Percentiles rank a stretch among this genome's conserved stretches.
These are phyloP conservation scores for Emys orbicularis DNA, from an alignment of 2,797 vertebrate species.

Conservation along the genomic window DNA sequence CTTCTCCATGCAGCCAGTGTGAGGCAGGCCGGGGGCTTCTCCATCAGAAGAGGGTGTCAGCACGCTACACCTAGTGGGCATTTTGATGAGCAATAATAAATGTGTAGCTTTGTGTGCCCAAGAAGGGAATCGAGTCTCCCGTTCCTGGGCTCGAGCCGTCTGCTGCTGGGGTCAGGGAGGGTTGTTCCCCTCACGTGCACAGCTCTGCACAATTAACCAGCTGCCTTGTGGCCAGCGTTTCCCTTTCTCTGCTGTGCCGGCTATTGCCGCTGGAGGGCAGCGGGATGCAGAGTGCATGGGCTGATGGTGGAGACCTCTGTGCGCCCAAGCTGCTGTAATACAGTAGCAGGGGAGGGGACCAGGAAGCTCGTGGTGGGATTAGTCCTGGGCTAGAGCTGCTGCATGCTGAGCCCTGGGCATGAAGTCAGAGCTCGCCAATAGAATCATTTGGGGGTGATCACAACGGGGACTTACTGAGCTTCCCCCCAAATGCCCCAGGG, in stretches of 20 bases:
- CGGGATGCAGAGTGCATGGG: too few relatives aligned
- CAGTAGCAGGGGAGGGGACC: not conserved
- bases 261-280: not conserved
- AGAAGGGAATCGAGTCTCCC: not conserved
- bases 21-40: not conserved
- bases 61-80: not conserved
- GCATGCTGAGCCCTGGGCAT: not conserved
- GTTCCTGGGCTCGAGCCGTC: rapidly evolving
- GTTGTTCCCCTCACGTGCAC: rapidly evolving
- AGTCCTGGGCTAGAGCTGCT: not conserved
- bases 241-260: too few relatives aligned
- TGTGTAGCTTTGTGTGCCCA: not conserved
- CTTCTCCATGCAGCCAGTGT: not conserved
- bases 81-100: not conserved
- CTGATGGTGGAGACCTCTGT: not conserved
- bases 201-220: not conserved
- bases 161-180: not conserved
- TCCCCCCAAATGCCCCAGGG: not conserved
- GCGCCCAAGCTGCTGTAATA: not conserved
- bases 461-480: not conserved
- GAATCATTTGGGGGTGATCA: not conserved
- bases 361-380: not conserved
- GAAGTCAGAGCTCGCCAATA: not conserved
- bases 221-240: rapidly evolving
- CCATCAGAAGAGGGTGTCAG: not conserved